These are phyloP conservation scores for Entosphenus tridentatus DNA, from an alignment of 2,113 vertebrate species.

Conservation along the genomic window DNA sequence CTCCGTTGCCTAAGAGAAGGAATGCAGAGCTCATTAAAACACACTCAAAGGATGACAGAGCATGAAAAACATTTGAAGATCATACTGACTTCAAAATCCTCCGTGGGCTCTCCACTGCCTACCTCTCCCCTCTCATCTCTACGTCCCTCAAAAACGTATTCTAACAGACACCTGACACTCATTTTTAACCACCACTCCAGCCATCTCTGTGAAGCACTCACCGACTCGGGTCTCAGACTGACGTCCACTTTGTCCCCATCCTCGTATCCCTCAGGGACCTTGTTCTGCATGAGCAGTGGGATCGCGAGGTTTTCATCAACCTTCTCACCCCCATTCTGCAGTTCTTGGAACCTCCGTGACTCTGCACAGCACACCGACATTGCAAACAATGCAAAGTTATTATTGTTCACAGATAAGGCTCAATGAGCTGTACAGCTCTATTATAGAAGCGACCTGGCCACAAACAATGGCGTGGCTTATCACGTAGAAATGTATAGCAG, in stretches of 20 bases:
- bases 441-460: not conserved
- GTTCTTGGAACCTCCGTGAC: slow-evolving; percentile 38
- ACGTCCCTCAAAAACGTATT: no score
- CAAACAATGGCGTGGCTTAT: not conserved
- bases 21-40: no score
- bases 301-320: slow-evolving; percentile 26
- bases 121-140: no score
- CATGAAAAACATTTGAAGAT: no score
- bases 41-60: no score
- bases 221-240: slow-evolving; percentile 33
- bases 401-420: not conserved
- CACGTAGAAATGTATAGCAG: not conserved
- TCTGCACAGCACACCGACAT: slow-evolving; percentile 20
- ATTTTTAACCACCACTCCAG: no score
- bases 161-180: no score
- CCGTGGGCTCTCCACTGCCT: no score
- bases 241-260: slow-evolving; percentile 33
- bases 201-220: slow-evolving; percentile 16
- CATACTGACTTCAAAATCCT: no score
- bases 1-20: slow-evolving; percentile 30
- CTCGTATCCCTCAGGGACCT: slow-evolving; percentile 30
- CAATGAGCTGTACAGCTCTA: not conserved
- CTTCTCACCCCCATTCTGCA: slow-evolving; percentile 28
- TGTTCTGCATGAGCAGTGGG: slow-evolving; percentile 50
- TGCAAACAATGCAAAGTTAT: not conserved